Evolutionary conservation across 2,797 vertebrate genomes (phyloP), one percentile per base, ranked within the genome.

Genomic region (Takifugu rubripes): DNA sequence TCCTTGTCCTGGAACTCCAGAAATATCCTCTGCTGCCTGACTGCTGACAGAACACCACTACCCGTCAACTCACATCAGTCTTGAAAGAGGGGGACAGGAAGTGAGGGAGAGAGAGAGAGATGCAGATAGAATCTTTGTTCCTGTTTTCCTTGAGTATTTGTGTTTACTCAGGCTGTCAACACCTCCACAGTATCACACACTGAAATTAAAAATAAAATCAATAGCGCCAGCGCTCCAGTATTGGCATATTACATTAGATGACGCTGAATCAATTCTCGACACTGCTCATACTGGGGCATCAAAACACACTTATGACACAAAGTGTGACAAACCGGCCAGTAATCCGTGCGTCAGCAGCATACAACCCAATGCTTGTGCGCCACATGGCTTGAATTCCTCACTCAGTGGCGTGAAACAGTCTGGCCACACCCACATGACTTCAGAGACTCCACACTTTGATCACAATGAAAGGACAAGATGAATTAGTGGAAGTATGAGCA

Each of bases 11-110:
- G 25, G 70, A 79, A 79, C 68, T 64, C 57, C 77, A 81, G 70
- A 86, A 83, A 85, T 81, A 87, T 84, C 78, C 52, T 59, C 54
- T 59, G 66, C 65, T 60, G 58, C 68, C 66, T 70, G 62, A 68
- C 55, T 75, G 71, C 64, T 79, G 84, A 84, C 74, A 81, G 73
- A 84, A 74, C 71, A 64, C 77, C 66, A 65, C 70, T 75, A 72
- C 64, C 57, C 49, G 59, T 87, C 80, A 79, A 61, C 75, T 80
- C 70, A 4, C 56, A 87, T 87, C 81, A 86, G 47, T 78, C 74
- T 43, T 67, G 54, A 75, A 74, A 66, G 67, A 64, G 53, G 46
- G 21, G 46, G 46, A 48, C 16, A 46, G 17, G 44, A 46, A 46
- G 44, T 46, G 44, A n/a, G n/a, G 44, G 68, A 52, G 68, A 68